Conservation (phyloP, 2,113 vertebrate species). For the Ramphastos sulfuratus region DNA sequence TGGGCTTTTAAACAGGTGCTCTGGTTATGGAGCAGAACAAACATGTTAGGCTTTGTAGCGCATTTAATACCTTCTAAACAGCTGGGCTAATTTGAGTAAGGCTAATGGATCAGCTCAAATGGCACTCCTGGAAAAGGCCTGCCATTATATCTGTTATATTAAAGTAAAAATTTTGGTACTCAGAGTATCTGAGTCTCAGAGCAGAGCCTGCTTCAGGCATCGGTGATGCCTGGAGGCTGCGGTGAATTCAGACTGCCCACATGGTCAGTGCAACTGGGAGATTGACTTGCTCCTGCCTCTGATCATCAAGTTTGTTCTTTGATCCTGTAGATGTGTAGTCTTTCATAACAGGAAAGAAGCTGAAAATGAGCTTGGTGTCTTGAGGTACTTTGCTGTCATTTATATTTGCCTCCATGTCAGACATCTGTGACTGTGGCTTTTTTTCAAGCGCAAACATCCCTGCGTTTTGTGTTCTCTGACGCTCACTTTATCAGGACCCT, state of each 20-base stretch:
- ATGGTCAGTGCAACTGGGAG: neutral
- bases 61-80: constrained; percentile 74
- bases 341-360: neutral
- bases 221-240: neutral
- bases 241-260: accelerated
- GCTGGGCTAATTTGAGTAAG: constrained; percentile 67
- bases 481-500: neutral
- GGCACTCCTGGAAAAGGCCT: constrained; percentile 39
- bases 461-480: neutral
- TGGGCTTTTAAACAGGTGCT: constrained; percentile 74
- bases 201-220: neutral
- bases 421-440: neutral
- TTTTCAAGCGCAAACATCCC: neutral
- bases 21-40: constrained; percentile 70
- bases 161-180: neutral
- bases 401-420: neutral
- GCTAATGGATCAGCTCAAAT: constrained; percentile 70
- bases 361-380: neutral
- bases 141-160: constrained; percentile 13
- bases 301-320: neutral
- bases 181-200: neutral
- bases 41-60: constrained; percentile 68
- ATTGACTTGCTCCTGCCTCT: neutral
- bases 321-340: neutral
- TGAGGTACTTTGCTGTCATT: neutral